Evolutionary conservation across 1,140 invertebrate genomes (phyloP).

Genomic region (Meteorus sp.): DNA sequence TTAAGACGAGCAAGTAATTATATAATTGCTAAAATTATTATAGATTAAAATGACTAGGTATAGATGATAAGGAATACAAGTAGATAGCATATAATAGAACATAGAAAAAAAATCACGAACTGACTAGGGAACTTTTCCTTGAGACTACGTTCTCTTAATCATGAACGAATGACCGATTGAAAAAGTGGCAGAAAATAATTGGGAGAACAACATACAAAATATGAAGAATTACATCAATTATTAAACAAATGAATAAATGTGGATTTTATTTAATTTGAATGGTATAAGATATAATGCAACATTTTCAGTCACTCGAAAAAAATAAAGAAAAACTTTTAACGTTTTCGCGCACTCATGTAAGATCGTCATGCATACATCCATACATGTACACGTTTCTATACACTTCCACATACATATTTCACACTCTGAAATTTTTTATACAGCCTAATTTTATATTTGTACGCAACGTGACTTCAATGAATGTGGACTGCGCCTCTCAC

Average conservation of each 20-base stretch:
- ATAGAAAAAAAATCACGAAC: conserved; percentile 54
- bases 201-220: conserved; percentile 19
- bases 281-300: conserved; percentile 9
- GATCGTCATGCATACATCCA: conserved; percentile 22
- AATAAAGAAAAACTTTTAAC: too few species aligned
- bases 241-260: conserved; percentile 48
- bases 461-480: conserved; percentile 37
- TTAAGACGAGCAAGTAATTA: conserved; percentile 54
- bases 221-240: conserved; percentile 44
- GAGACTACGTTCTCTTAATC: conserved; percentile 54
- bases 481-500: conserved; percentile 32
- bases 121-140: conserved; percentile 54
- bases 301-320: conserved; percentile 21
- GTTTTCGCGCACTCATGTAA: background rate
- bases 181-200: conserved; percentile 15
- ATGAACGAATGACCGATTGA: conserved; percentile 37
- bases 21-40: conserved; percentile 54
- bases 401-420: conserved; percentile 10
- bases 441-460: conserved; percentile 54
- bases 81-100: conserved; percentile 56
- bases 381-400: conserved; percentile 21
- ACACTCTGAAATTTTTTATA: conserved; percentile 39
- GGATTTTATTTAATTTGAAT: conserved; percentile 52
- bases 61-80: conserved; percentile 40
- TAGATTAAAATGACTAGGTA: conserved; percentile 40